These are phyloP conservation scores for Crocallis elinguaria DNA, from an alignment of 2,888 invertebrate species.

Conservation along the genomic window DNA sequence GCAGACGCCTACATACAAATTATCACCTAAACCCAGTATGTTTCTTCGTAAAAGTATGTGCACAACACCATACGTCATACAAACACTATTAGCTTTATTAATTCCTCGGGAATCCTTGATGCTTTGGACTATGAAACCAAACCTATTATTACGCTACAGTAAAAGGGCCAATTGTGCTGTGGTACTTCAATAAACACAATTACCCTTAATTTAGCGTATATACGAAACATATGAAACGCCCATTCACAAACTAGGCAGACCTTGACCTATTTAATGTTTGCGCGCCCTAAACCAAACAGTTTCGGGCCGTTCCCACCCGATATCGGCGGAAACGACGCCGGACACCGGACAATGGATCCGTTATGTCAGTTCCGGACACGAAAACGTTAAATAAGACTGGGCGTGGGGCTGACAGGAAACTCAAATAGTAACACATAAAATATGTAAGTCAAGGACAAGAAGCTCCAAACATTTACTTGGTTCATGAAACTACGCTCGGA, in stretches of 20 bases:
- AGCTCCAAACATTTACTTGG: slow-evolving; percentile 29
- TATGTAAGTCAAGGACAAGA: slow-evolving; percentile 48
- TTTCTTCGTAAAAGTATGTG: slow-evolving; percentile 17
- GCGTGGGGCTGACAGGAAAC: slow-evolving; percentile 53
- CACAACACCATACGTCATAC: slow-evolving; percentile 3
- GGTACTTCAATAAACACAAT: slow-evolving; percentile 34
- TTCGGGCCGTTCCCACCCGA: slow-evolving; percentile 67
- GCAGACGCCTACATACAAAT: slow-evolving; percentile 35
- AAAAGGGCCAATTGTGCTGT: slow-evolving; percentile 20
- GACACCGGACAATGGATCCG: slow-evolving; percentile 75
- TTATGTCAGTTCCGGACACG: slow-evolving; percentile 62
- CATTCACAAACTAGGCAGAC: slow-evolving; percentile 63
- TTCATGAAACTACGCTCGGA: slow-evolving; percentile 33
- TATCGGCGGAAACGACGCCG: slow-evolving; percentile 71
- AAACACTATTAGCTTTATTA: background rate
- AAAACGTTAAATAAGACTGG: slow-evolving; percentile 43
- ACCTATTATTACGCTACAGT: slow-evolving; percentile 16
- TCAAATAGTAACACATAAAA: slow-evolving; percentile 50
- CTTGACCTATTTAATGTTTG: slow-evolving; percentile 76
- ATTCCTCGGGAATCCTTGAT: slow-evolving; percentile 1
- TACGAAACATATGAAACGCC: slow-evolving; percentile 48
- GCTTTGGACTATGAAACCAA: slow-evolving; percentile 18
- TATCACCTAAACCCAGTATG: slow-evolving; percentile 31
- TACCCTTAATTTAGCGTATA: slow-evolving; percentile 58
- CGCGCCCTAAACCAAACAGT: slow-evolving; percentile 62